Percentiles rank a stretch among this genome's conserved stretches.
Evolutionary conservation across 37 sponge, comb jelly and placozoan genomes (phyloP).

Genomic region (Oopsacas minuta): DNA sequence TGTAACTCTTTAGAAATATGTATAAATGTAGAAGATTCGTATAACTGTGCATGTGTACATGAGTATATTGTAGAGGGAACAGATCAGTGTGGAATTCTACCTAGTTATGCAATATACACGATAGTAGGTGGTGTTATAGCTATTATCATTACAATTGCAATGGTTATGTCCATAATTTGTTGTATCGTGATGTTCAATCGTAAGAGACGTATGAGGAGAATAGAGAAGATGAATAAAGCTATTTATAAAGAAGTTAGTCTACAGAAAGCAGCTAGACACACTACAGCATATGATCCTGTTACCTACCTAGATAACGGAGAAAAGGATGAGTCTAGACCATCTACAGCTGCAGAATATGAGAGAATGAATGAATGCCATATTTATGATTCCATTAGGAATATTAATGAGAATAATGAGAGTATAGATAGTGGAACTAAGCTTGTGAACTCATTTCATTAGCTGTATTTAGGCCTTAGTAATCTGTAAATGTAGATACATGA

Average conservation of each 20-base stretch:
- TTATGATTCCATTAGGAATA: not conserved
- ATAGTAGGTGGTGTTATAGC: not conserved
- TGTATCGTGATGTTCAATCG: not conserved
- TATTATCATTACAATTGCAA: not conserved
- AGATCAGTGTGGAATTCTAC: not conserved
- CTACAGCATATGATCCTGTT: not conserved
- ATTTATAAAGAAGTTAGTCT: constrained; percentile 2
- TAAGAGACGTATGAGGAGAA: not conserved
- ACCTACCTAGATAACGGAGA: not conserved
- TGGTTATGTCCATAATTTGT: not conserved
- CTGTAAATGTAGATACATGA: not conserved
- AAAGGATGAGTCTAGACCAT: not conserved
- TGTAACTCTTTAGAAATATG: not conserved
- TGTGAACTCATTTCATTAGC: not conserved
- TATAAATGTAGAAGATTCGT: constrained; percentile 2
- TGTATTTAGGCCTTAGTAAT: not conserved
- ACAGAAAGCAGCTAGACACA: not conserved
- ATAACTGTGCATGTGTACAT: not conserved
- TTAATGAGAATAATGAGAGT: not conserved
- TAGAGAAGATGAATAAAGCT: not conserved
- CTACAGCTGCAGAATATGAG: not conserved
- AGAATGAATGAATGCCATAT: not conserved
- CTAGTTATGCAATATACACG: not conserved
- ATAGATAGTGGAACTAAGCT: too few species aligned
- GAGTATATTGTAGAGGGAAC: not conserved